These are phyloP conservation scores for Scarus forsteni DNA, from an alignment of 2,797 vertebrate genomes.

Conservation along the genomic window DNA sequence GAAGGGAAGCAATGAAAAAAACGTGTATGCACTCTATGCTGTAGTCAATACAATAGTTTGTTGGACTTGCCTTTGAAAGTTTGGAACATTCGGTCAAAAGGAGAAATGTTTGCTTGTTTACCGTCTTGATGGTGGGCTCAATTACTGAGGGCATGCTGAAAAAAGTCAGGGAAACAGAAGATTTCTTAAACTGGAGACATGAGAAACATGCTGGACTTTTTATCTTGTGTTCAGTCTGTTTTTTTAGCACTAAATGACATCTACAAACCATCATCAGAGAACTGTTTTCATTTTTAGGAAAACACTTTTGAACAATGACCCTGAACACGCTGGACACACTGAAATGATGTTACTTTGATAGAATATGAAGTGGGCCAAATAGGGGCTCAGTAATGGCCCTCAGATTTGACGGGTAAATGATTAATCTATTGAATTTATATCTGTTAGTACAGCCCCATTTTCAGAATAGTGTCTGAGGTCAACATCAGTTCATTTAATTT, in stretches of 20 bases:
- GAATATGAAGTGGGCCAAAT: no score
- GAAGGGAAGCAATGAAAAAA: conserved; percentile 56
- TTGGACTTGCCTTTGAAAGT: conserved; percentile 69
- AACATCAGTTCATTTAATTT: no score
- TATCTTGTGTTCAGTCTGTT: neutral
- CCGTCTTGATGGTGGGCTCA: conserved; percentile 24
- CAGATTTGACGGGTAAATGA: no score
- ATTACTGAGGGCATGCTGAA: conserved; percentile 18
- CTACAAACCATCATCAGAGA: neutral
- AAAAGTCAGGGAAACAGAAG: neutral
- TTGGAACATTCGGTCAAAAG: conserved; percentile 46
- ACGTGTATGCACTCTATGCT: conserved; percentile 45
- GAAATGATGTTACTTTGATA: no score
- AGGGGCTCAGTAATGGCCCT: no score
- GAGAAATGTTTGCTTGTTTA: conserved; percentile 36
- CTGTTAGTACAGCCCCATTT: no score
- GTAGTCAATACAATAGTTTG: conserved; percentile 61
- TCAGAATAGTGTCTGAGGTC: no score
- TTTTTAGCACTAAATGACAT: neutral
- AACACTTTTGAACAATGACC: no score
- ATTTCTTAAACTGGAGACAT: neutral
- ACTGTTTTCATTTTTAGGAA: no score
- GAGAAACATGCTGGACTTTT: conserved; percentile 25
- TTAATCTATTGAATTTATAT: no score
- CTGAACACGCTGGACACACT: no score